A percentile compares a stretch with the other conserved stretches of the same genome.
Evolutionary conservation across 2,888 invertebrate genomes (phyloP).

Genomic region (Neuroscelio doddi): DNA sequence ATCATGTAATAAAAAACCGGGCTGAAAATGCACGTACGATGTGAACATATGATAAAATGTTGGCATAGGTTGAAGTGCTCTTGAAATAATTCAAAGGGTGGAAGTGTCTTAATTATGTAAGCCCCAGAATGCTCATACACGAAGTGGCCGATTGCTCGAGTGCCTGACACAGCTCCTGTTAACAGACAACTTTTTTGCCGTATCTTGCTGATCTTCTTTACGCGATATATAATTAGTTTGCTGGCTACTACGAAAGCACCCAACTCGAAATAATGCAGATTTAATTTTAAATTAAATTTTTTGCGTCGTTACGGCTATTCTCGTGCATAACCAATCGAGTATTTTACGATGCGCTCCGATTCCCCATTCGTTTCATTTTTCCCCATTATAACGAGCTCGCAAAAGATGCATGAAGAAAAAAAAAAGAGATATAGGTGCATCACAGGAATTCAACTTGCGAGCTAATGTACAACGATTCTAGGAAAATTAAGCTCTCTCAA

Average conservation of each 20-base stretch:
- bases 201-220: constrained; percentile 28
- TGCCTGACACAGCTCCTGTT: neutral
- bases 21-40: no score
- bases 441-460: constrained; percentile 16
- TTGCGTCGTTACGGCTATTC: constrained; percentile 22
- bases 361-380: constrained; percentile 10
- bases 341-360: constrained; percentile 26
- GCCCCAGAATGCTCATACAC: neutral
- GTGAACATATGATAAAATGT: no score
- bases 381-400: constrained; percentile 15
- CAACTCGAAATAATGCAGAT: constrained; percentile 31
- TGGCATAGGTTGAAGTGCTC: no score
- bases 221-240: constrained; percentile 42
- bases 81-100: no score
- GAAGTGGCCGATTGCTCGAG: neutral
- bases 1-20: no score
- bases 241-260: constrained; percentile 10
- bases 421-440: constrained; percentile 1
- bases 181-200: neutral
- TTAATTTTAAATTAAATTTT: constrained; percentile 44
- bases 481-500: constrained; percentile 36
- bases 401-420: constrained; percentile 13
- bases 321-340: constrained; percentile 26
- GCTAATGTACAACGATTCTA: constrained; percentile 21
- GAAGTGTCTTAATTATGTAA: neutral